Evolutionary conservation across 2,113 vertebrate genomes (phyloP), one percentile per base, ranked within the genome.

Genomic region (Malaclemys terrapin): DNA sequence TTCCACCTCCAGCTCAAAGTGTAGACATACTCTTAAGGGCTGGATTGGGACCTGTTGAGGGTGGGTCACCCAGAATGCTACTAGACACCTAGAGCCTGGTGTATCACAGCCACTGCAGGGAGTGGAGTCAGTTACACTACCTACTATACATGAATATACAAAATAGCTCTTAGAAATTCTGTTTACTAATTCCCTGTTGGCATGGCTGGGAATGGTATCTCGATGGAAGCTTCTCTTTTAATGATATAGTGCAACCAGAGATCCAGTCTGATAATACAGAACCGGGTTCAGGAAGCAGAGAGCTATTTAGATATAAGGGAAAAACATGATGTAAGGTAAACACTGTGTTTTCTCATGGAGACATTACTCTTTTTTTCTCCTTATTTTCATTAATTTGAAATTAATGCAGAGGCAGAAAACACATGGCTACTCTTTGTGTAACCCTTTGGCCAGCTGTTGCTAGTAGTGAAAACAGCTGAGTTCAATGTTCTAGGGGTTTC

Each of bases 341-440:
- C 16, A 52, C 29, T 85, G n/a, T 84, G 78, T 96, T 95, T 92
- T 94, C 29, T 89, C 90, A 35, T 31, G 62, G 92, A 80, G 62
- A 89, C 57, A 80, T 83, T 8, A 35, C 65, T 78, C 19, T 3
- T 75, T 69, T 3, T 65, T 59, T 57, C 59, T 56, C 87, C 54
- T 72, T 62, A 35, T 90, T 88, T 93, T 56, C 4, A 82, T 92
- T 94, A 90, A 88, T 95, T 92, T 93, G 62, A 90, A 90, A 93
- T 59, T 11, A 49, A 94, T 80, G 29, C 80, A 84, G 85, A 91
- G 17, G 20, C 14, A 86, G 78, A 86, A 94, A 83, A 84, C 72
- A 27, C 24, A 24, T 56, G 27, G 52, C 52, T 86, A 57, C 65
- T 88, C 79, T 72, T 53, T 88, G 10, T 93, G n/a, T 89, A 20